Base-by-base conservation (phyloP, 2,797 vertebrate genomes). In the Decapterus maruadsi region DNA sequence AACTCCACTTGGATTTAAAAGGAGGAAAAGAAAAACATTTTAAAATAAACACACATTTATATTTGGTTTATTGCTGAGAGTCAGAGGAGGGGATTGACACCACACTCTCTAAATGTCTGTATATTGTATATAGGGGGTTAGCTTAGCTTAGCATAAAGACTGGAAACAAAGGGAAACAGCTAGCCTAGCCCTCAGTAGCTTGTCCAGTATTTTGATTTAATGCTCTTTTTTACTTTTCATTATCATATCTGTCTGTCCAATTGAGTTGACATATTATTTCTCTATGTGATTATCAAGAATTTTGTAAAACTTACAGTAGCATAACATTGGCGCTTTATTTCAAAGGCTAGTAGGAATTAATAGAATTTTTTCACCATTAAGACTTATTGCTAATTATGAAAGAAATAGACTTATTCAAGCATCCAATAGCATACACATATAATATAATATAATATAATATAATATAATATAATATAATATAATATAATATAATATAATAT, bases 111-210 rank as follows among this genome's bases (percentile, higher is more conserved):
- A 26, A 4, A 2, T 31, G 58, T 75, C 10, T 53, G 8, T 16
- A 2, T 2, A n/a, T n/a, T n/a, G n/a, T n/a, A n/a, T n/a, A n/a
- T n/a, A n/a, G 5, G 20, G 8, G 17, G 29, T 36, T 59, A 76
- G 68, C 14, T 50, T 78, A 64, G 54, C 54, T 68, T 77, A 72
- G 43, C 69, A 70, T 70, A 58, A 71, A 45, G 12, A 16, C 11
- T 3, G 40, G 16, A 45, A 68, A 63, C 61, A 54, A 11, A 12
- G 4, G 76, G 19, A 55, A 53, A 55, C 36, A 12, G 58, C 43
- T 48, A 48, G 51, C 48, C 43, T 48, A 48, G 51, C 48, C 14
- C 14, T 60, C 10, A 42, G n/a, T 17, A 42, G 8, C 57, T 31
- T 17, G n/a, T 46, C n/a, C 9, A 59, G 14, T n/a, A 9, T 60